Base-by-base conservation (phyloP, 1,140 invertebrate genomes). In the Heliconius hermathena region DNA sequence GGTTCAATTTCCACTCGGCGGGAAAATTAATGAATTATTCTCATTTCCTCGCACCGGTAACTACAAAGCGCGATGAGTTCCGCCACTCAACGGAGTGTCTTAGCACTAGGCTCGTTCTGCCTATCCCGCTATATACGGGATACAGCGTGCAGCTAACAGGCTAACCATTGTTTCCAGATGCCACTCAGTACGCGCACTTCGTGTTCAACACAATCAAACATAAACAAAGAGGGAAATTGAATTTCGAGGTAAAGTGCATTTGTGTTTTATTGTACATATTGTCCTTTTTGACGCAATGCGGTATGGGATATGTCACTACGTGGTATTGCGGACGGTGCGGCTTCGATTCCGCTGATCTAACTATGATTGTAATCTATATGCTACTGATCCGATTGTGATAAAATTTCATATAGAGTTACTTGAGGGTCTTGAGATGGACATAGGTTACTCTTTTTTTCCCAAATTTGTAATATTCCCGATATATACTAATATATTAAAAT, bases 161-260 rank as follows among this genome's bases (percentile, higher is more conserved):
- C 54, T 22, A 57, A 26, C n/a, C 13, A 29, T 26, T 66, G 60
- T 66, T 66, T n/a, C 52, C 96, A 98, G 98, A 98, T 95, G 97
- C 98, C 2, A 97, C 96, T 52, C 97, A 97, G 84, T 99, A 99
- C 91, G 98, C 98, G 52, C 97, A 98, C 88, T 98, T 97, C 87
- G 98, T 99, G 26, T 99, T 99, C 96, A 98, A 98, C 93, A 98
- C 98, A 20, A 97, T 99, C 90, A 98, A 98, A 90, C 96, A 97
- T 87, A 98, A 98, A 91, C 96, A 97, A 78, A 97, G 96, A 73
- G 98, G 97, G 71, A 97, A 97, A 91, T 97, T 99, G 76, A 98
- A 97, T 90, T 99, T 99, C 91, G 98, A 99, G 96, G 98, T 98
- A 66, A 76, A 66, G 22, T 66, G 60, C 8, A 3, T 66, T 66